Conservation (phyloP, 23 tunicate species). For the Halocynthia aurantium region DNA sequence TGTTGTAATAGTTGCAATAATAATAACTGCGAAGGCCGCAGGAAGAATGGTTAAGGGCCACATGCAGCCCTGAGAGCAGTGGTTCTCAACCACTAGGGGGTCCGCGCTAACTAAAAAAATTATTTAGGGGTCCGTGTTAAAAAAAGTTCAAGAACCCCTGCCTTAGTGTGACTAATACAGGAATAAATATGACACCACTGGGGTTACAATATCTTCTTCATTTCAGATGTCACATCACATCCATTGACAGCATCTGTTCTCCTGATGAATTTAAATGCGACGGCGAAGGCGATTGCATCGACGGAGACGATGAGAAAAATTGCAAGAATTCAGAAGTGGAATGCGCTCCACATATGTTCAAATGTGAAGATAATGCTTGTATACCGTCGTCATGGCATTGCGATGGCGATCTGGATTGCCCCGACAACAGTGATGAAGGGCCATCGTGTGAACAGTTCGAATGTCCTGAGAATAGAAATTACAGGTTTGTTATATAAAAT, state of each 20-base stretch:
- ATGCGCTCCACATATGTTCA: slow-evolving; percentile 48
- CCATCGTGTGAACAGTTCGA: slow-evolving; percentile 26
- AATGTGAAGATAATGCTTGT: slow-evolving; percentile 61
- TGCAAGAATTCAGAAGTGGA: slow-evolving; percentile 30
- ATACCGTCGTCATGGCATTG: slow-evolving; percentile 61
- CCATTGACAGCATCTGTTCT: slow-evolving; percentile 11
- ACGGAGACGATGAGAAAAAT: slow-evolving; percentile 46
- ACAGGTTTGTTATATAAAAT: slow-evolving; percentile 19
- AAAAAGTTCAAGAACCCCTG: too few relatives aligned
- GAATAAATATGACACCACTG: too few relatives aligned
- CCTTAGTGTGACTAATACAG: too few relatives aligned
- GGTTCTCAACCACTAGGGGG: too few relatives aligned
- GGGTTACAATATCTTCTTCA: too few relatives aligned
- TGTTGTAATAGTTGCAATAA: too few relatives aligned
- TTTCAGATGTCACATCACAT: neutral
- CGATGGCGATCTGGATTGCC: slow-evolving; percentile 60
- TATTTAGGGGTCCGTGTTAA: too few relatives aligned
- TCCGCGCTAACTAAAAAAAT: too few relatives aligned
- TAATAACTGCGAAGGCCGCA: too few relatives aligned
- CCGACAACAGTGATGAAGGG: slow-evolving; percentile 84
- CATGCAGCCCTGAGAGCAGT: too few relatives aligned
- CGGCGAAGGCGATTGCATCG: slow-evolving; percentile 38
- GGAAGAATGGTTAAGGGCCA: too few relatives aligned
- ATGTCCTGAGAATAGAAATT: slow-evolving; percentile 46
- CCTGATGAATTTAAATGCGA: slow-evolving; percentile 40